Evolutionary conservation across 2,888 invertebrate species (phyloP), one percentile per base, ranked within the genome.

Genomic region (Phymatocera aterrima): DNA sequence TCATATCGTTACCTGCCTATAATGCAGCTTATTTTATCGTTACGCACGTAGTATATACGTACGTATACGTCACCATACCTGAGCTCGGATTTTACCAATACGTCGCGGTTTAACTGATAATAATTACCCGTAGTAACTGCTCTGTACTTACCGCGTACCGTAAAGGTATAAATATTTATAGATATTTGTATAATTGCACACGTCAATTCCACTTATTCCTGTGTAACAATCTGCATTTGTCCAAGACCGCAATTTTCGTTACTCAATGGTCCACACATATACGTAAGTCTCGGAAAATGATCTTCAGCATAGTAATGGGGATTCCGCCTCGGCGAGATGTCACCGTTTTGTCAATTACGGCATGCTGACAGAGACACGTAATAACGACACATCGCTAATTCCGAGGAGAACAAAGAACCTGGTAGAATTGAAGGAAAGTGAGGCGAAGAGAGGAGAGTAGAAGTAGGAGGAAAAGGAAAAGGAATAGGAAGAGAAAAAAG

Each of bases 321-420:
- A 64, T 64, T 64, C 10, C 12, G 10, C 18, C 10, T 37, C 8
- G 18, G n/a, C n/a, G 37, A 64, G 18, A 64, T 34, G 1, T 21
- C 34, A 37, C 51, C 28, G 48, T 15, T 65, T 70, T 80, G 77
- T 68, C 34, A 61, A 43, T 79, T 80, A 46, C 77, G 75, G 54
- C 74, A 68, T 77, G 21, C 61, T 40, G 60, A 21, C 64, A 3
- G 60, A 77, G 61, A 79, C 74, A 51, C 60, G 75, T 57, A 54
- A 48, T 21, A n/a, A 15, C 48, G 65, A 70, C 51, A 65, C n/a
- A n/a, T n/a, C n/a, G n/a, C n/a, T 18, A 65, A 77, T 77, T 65
- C 51, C 54, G 34, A 43, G n/a, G n/a, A n/a, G n/a, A n/a, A n/a
- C n/a, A n/a, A n/a, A n/a, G n/a, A n/a, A n/a, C n/a, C n/a, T n/a